Conservation (phyloP, 2,888 invertebrate species). For the Onchidella celtica region DNA sequence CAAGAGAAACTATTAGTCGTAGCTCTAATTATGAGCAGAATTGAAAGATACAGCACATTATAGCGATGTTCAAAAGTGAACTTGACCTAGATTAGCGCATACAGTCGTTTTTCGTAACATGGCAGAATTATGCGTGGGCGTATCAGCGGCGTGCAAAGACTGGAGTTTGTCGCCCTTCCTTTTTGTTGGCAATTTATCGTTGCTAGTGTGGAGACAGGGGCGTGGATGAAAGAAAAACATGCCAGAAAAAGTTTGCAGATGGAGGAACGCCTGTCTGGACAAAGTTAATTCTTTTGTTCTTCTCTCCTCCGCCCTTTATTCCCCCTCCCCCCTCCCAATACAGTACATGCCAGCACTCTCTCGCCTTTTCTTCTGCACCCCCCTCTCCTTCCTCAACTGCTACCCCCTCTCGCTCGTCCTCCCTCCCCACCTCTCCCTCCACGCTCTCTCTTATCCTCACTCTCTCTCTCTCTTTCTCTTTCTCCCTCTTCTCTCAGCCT, state of each 20-base stretch:
- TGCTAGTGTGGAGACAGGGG: too few relatives aligned
- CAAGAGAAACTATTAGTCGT: too few relatives aligned
- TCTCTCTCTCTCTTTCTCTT: background rate
- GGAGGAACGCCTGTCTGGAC: background rate
- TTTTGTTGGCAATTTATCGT: too few relatives aligned
- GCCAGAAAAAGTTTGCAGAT: background rate
- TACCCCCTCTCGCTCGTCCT: constrained; percentile 1
- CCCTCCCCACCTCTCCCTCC: constrained; percentile 2
- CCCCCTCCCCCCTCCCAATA: background rate
- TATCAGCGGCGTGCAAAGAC: too few relatives aligned
- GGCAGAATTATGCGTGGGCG: too few relatives aligned
- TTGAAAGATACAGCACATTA: too few relatives aligned
- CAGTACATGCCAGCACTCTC: background rate
- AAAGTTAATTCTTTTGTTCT: background rate
- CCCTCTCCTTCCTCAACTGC: background rate
- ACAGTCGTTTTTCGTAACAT: too few relatives aligned
- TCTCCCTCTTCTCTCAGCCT: background rate
- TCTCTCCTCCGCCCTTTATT: background rate
- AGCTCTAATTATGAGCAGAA: too few relatives aligned
- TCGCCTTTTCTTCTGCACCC: background rate
- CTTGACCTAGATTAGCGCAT: too few relatives aligned
- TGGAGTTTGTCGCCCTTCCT: too few relatives aligned
- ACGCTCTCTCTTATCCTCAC: background rate
- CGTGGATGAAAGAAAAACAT: too few relatives aligned
- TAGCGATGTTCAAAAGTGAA: too few relatives aligned